Evolutionary conservation across 92 coral and sea anemone genomes (phyloP), one percentile per base, ranked within the genome.

Genomic region (Chrysogorgia sp.): DNA sequence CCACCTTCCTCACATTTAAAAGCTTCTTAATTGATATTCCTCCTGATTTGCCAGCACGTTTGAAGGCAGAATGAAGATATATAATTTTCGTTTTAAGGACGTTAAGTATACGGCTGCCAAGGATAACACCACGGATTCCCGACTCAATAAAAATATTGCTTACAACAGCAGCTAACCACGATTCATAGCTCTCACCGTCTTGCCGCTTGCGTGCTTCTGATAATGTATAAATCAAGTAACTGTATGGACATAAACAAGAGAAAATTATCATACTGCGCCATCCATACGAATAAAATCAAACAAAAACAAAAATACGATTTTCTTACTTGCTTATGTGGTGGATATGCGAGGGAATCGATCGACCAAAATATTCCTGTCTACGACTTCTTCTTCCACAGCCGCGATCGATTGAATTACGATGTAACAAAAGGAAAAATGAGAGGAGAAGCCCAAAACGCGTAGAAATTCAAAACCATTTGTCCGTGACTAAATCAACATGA

Each of bases 21-120:
- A 65, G 72, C 49, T 25, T 65, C 21, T 32, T 30, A 20, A 65
- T 1, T 21, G 48, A 65, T 26, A 26, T 65, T 32, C 72, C 72
- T 65, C 72, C 72, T 34, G 33, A 10, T 28, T 29, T 28, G 17
- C n/a, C 14, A 23, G 71, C 71, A 29, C 45, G 40, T 40, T 64
- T 34, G 10, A 64, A 24, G 17, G 49, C 49, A 23, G 74, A 40
- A 32, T 78, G 49, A 48, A 78, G 53, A n/a, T n/a, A 7, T 12
- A 47, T 7, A 47, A 47, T 15, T n/a, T 6, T 7, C 15, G 10
- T 47, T 15, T 47, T 47, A 47, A 47, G 15, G 17, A 47, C 53
- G n/a, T 47, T 47, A 6, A 47, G 53, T 47, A 47, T 7, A 12
- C 53, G 7, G n/a, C 14, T 47, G 2, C 53, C 53, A 47, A 47